Evolutionary conservation across 2,797 vertebrate species (phyloP).

Genomic region (Babyrousa celebensis): DNA sequence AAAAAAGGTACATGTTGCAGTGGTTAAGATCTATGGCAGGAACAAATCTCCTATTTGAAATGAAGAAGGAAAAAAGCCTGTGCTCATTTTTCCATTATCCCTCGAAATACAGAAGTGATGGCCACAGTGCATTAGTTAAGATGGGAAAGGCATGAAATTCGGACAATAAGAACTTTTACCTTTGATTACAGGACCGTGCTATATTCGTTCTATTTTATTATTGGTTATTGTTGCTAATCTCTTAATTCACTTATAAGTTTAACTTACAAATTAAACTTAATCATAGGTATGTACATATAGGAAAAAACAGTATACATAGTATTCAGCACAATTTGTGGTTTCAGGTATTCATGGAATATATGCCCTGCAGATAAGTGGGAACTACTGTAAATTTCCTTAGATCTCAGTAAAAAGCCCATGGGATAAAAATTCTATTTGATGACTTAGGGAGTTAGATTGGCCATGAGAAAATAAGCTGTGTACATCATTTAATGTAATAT

Average conservation of each 20-base stretch:
- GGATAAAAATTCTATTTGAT: slow-evolving; percentile 20
- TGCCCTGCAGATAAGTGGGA: neutral
- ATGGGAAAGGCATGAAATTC: neutral
- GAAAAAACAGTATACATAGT: neutral
- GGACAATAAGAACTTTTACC: neutral
- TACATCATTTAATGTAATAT: neutral
- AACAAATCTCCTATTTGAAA: neutral
- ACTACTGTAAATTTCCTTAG: neutral
- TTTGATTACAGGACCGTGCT: neutral
- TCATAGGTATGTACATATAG: neutral
- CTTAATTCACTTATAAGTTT: neutral
- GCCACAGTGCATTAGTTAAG: neutral
- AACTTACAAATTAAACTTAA: neutral
- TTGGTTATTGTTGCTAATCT: neutral
- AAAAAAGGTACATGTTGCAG: neutral
- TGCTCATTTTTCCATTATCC: neutral
- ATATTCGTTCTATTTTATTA: neutral
- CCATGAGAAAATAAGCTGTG: neutral
- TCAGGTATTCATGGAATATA: neutral
- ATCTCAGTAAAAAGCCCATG: neutral
- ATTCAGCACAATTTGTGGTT: neutral
- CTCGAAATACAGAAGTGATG: neutral
- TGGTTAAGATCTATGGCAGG: neutral
- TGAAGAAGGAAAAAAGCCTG: neutral
- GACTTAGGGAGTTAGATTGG: neutral